Evolutionary conservation across 2,797 vertebrate species (phyloP).

Genomic region (Meriones psammophilus): DNA sequence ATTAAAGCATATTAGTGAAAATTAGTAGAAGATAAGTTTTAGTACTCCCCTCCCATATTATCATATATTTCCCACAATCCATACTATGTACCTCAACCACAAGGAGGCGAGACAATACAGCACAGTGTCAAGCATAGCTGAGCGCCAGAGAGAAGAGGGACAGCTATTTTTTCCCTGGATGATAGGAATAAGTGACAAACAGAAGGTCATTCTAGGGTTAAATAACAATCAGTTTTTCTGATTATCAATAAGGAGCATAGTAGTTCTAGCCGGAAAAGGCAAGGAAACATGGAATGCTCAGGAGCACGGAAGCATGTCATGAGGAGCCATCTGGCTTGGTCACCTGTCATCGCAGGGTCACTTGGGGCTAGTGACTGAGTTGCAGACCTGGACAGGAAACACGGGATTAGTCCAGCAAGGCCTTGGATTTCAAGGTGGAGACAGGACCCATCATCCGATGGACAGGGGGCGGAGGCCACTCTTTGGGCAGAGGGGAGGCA

Average conservation of each 20-base stretch:
- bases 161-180: neutral
- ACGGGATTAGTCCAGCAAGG: fast-evolving
- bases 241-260: neutral
- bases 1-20: neutral
- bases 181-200: neutral
- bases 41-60: neutral
- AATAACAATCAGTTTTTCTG: neutral
- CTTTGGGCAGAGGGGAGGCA: neutral
- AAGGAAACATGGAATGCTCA: neutral
- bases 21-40: neutral
- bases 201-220: too few relatives aligned
- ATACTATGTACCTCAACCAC: neutral
- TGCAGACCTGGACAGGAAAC: fast-evolving
- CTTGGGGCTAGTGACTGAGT: neutral
- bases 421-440: neutral
- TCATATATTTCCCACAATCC: neutral
- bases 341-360: neutral
- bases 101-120: neutral
- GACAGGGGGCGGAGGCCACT: neutral
- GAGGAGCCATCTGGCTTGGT: neutral
- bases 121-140: neutral
- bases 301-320: neutral
- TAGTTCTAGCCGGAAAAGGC: neutral
- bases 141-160: neutral
- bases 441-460: neutral